Conservation (phyloP, 2,888 invertebrate genomes). For the Harmothoe impar region DNA sequence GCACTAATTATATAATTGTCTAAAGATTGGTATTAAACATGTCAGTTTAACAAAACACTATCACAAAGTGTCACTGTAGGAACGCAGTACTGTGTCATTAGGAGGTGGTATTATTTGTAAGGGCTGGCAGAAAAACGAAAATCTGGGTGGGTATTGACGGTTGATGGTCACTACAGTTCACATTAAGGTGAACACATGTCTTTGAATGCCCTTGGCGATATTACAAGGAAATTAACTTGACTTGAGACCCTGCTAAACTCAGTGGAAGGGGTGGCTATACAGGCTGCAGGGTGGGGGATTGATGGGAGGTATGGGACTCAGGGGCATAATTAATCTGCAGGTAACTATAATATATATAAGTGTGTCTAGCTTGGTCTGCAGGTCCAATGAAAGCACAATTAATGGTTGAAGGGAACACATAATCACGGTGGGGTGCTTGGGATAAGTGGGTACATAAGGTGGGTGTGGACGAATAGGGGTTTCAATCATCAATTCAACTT, state of each 20-base stretch:
- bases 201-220: too few species aligned
- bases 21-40: not conserved
- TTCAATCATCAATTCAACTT: too few species aligned
- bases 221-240: not conserved
- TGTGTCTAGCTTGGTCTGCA: not conserved
- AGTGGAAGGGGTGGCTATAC: not conserved
- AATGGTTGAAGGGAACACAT: not conserved
- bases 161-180: too few species aligned
- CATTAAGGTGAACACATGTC: too few species aligned
- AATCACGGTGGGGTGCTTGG: not conserved
- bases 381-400: constrained; percentile 17
- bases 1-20: constrained; percentile 1
- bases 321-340: not conserved
- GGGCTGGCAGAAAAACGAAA: too few species aligned
- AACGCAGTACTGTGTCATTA: not conserved
- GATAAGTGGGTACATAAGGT: too few species aligned
- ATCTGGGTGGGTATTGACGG: not conserved
- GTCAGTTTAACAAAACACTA: not conserved
- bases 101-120: not conserved
- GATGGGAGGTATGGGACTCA: not conserved
- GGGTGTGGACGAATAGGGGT: too few species aligned
- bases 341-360: not conserved
- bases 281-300: not conserved
- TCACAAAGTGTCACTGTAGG: not conserved
- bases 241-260: not conserved